Base-by-base conservation (phyloP, 2,113 vertebrate species). In the Morone chrysops region DNA sequence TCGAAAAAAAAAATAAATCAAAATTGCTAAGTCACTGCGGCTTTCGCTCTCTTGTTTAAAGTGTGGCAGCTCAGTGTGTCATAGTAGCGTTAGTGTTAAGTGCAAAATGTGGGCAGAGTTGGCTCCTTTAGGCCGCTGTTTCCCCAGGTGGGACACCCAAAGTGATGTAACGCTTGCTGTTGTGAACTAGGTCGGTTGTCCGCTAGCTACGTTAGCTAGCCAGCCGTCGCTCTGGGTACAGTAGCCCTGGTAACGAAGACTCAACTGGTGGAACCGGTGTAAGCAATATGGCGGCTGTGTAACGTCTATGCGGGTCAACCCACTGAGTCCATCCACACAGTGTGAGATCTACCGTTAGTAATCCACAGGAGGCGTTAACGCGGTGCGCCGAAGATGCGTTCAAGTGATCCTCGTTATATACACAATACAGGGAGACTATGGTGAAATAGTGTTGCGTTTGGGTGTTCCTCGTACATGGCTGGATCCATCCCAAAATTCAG, bases 151-250 rank as follows among this genome's bases (percentile, higher is more conserved):
- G 72, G 69, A 85, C 40, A 66, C 68, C 87, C 73, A 51, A 78
- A 79, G 68, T 94, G n/a, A n/a, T n/a, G n/a, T 92, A 93, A 93
- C 87, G 83, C 73, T 72, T 51, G 70, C 84, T 89, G 87, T 84
- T 91, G 40, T 76, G 80, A 90, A 91, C 75, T 83, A 83, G 90
- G 91, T 91, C 84, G 61, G 67, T 68, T 74, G 25, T 22, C 17
- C 22, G 82, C 74, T 77, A 86, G 78, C 62, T 25, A 25, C 25
- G 25, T 25, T 61, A 43, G 67, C 68, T 85, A 78, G 63, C 87
- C 57, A 25, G 25, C 25, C 25, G 25, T n/a, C n/a, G n/a, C n/a
- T n/a, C n/a, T n/a, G n/a, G n/a, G n/a, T n/a, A n/a, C n/a, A n/a
- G n/a, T n/a, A n/a, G n/a, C n/a, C n/a, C n/a, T n/a, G n/a, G 25